A percentile compares a stretch with the other conserved stretches of the same genome.
Conservation (phyloP, 1,140 invertebrate genomes). For the Brachionus calyciflorus region DNA sequence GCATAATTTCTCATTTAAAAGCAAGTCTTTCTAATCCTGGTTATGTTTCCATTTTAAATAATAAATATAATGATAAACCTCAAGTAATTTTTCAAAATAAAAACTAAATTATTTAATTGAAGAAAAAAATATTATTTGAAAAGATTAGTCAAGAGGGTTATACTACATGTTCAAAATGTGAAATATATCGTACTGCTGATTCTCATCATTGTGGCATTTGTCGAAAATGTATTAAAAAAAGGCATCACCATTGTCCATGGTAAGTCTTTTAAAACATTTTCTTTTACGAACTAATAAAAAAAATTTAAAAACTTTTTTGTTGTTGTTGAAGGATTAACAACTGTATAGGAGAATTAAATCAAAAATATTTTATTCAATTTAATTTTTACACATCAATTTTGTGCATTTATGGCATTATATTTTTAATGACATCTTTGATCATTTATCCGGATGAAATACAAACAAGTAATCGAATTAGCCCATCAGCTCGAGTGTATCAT, state of each 20-base stretch:
- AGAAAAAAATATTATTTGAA: not conserved
- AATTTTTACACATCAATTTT: constrained; percentile 42
- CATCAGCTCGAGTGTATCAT: constrained; percentile 5
- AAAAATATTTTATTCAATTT: constrained; percentile 39
- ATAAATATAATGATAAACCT: not conserved
- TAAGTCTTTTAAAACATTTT: not conserved
- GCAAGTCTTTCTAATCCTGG: constrained; percentile 31
- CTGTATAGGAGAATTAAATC: constrained; percentile 27
- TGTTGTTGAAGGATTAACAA: constrained; percentile 20
- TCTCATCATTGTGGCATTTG: constrained; percentile 19
- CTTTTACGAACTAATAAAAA: no score
- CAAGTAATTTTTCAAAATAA: not conserved
- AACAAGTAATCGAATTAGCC: not conserved
- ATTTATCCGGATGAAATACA: not conserved
- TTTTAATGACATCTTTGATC: constrained; percentile 10
- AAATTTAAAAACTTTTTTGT: no score
- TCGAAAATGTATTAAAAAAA: constrained; percentile 20
- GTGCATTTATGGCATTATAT: constrained; percentile 1
- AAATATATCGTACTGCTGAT: not conserved
- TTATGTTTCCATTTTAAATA: not conserved
- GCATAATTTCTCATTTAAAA: constrained; percentile 21
- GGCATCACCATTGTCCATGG: constrained; percentile 36
- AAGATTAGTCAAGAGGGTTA: not conserved
- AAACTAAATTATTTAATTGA: not conserved
- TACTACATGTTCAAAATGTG: not conserved